These are phyloP conservation scores for Oophaga sylvatica DNA, from an alignment of 2,797 vertebrate genomes.

Conservation along the genomic window DNA sequence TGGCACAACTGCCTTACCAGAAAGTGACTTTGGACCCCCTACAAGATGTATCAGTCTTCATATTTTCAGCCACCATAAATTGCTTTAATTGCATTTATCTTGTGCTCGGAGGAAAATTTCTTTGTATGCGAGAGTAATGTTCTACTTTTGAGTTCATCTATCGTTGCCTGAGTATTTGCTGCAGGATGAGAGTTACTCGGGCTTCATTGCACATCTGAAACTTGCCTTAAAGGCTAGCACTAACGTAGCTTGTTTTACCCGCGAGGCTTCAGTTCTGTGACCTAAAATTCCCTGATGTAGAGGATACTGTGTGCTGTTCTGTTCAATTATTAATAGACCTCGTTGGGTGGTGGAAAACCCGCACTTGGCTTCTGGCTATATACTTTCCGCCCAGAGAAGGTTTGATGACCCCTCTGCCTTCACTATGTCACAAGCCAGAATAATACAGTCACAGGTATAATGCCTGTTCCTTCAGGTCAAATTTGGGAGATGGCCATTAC, in stretches of 20 bases:
- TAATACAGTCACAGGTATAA: not conserved
- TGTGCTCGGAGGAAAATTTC: not conserved
- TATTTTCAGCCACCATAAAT: conserved; percentile 4
- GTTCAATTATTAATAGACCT: not conserved
- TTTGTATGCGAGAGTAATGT: conserved; percentile 2
- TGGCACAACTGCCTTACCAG: not conserved
- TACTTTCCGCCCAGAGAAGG: not conserved
- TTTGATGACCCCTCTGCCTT: not conserved
- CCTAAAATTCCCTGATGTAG: not conserved
- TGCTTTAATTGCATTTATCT: not conserved
- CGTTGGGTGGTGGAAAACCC: not conserved
- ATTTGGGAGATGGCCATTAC: no score
- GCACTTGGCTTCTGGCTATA: not conserved
- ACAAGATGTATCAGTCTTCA: not conserved
- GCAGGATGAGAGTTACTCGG: not conserved
- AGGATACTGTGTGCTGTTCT: not conserved
- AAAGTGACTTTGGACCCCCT: not conserved
- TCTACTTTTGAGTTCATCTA: conserved; percentile 21
- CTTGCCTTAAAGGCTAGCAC: conserved; percentile 6
- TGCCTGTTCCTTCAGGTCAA: no score
- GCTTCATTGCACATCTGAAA: conserved; percentile 28
- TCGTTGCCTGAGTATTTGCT: conserved; percentile 16
- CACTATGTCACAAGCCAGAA: not conserved
- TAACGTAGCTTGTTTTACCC: conserved; percentile 1
- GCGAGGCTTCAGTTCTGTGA: conserved; percentile 8